phyloP scores from a whole-genome alignment of 2,888 invertebrate genomes.

The Drosophila formosana region DNA sequence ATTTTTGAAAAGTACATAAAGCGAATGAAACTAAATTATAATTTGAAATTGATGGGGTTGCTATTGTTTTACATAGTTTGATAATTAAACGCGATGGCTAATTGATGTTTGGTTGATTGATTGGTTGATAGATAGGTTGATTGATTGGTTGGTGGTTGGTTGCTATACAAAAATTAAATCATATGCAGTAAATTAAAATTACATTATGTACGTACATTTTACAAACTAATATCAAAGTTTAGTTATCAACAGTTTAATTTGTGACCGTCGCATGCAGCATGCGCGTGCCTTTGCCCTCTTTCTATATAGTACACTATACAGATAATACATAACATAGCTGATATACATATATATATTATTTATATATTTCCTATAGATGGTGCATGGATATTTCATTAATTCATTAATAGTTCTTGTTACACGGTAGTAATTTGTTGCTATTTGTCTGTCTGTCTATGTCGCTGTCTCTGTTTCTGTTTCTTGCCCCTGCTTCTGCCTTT shows the following conservation, averaged over 20 bases:
- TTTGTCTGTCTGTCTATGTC: constrained; percentile 15
- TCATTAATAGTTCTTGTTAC: background rate
- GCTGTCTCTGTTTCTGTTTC: constrained; percentile 23
- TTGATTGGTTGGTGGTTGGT: constrained; percentile 21
- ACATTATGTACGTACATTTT: constrained; percentile 71
- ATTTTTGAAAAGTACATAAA: constrained; percentile 11
- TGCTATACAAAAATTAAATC: constrained; percentile 49
- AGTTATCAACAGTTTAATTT: constrained; percentile 84
- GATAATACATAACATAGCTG: constrained; percentile 35
- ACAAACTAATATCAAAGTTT: constrained; percentile 84
- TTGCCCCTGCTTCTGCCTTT: constrained; percentile 5
- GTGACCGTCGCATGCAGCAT: constrained; percentile 71
- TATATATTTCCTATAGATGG: constrained; percentile 38
- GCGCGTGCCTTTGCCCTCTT: constrained; percentile 70
- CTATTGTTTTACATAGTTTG: constrained; percentile 4
- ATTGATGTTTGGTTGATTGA: constrained; percentile 19
- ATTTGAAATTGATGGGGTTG: constrained; percentile 10
- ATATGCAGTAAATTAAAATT: constrained; percentile 71
- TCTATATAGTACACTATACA: constrained; percentile 46
- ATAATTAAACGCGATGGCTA: constrained; percentile 23
- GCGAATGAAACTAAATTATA: constrained; percentile 19
- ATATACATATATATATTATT: constrained; percentile 25
- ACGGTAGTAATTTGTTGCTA: constrained; percentile 10
- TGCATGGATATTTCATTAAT: constrained; percentile 36
- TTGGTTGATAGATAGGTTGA: constrained; percentile 20